Base-by-base conservation (phyloP, 2,113 vertebrate genomes). In the Ceratotherium simum region DNA sequence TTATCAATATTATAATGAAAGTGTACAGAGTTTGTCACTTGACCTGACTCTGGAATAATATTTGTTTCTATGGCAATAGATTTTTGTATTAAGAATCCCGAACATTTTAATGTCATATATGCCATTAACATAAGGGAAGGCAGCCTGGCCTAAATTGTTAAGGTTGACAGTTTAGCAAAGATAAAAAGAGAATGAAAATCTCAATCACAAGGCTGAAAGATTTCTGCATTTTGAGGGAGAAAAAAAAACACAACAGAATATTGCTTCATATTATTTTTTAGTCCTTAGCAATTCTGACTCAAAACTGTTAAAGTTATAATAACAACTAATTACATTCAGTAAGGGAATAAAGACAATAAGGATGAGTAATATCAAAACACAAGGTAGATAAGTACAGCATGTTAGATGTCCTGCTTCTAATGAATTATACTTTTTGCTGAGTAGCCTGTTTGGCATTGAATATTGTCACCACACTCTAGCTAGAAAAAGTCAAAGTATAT, bases 31-130 rank as follows among this genome's bases (percentile, higher is more conserved):
- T 86, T 98, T 98, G 98, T 98, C 97, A 96, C 97, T 96, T 97
- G 92, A 96, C 42, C 76, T 95, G 98, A 98, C 91, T 98, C 97
- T 97, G 83, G 73, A 98, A 95, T 97, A 98, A 97, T 98, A 98
- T 98, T 98, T 98, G 96, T 98, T 98, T 99, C 98, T 98, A 98
- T 98, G 96, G 98, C 96, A 98, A 98, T 98, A 97, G 97, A 84
- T 97, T 96, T 98, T 97, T 31, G 3, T 91, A 81, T 98, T 98
- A 97, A 94, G 87, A 95, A 93, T 97, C 84, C 79, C 90, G 60
- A 94, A 96, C 97, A 97, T 98, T 97, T 98, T 98, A 92, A 98
- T 98, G 96, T 95, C 69, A 62, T 83, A 54, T 69, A 29, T 16
- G 0, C 42, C 20, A 64, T 97, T 95, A 85, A 78, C 94, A 86